These are phyloP conservation scores for Allygus modestus DNA, from an alignment of 2,888 invertebrate genomes.

Conservation along the genomic window DNA sequence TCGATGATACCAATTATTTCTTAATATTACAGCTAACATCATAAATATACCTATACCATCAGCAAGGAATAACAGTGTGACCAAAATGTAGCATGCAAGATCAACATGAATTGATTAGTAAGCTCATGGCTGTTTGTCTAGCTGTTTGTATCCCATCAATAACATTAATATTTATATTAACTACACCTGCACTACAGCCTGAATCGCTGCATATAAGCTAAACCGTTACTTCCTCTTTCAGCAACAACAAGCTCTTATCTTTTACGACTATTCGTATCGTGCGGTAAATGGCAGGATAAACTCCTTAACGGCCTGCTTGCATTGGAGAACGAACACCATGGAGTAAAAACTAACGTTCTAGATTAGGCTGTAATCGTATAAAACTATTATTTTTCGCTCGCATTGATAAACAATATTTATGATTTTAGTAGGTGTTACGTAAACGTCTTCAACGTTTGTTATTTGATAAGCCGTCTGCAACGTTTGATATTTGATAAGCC, in stretches of 20 bases:
- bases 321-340: neutral
- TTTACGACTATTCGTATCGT: conserved; percentile 5
- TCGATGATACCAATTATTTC: too few species aligned
- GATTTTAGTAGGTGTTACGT: too few species aligned
- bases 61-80: too few species aligned
- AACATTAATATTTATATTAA: neutral
- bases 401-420: too few species aligned
- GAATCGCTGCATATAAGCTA: neutral
- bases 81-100: neutral
- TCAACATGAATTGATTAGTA: neutral
- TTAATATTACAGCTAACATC: too few species aligned
- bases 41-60: too few species aligned
- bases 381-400: too few species aligned
- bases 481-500: too few species aligned
- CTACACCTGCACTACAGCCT: neutral
- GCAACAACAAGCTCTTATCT: conserved; percentile 13
- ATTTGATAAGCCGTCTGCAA: too few species aligned
- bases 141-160: neutral
- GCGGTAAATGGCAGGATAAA: conserved; percentile 5
- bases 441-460: too few species aligned
- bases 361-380: too few species aligned
- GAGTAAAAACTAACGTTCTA: too few species aligned
- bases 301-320: neutral
- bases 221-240: neutral
- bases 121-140: neutral